Conservation (phyloP, 2,888 invertebrate species). For the Oithona nana region DNA sequence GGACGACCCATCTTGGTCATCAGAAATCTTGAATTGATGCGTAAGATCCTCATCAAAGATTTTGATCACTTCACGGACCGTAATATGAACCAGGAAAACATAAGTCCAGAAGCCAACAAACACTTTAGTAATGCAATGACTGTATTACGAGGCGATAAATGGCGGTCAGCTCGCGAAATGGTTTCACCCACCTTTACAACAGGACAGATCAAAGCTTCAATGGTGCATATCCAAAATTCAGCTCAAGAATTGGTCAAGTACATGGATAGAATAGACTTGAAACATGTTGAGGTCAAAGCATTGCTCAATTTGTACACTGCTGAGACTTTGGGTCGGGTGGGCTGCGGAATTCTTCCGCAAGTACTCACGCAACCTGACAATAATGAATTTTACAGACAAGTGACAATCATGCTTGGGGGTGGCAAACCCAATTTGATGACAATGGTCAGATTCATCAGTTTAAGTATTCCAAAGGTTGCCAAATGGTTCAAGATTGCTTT, state of each 20-base stretch:
- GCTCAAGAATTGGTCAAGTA: not conserved
- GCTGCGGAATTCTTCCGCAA: not conserved
- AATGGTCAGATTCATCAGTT: not conserved
- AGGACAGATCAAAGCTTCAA: not conserved
- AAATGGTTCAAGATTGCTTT: not conserved
- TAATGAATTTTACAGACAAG: not conserved
- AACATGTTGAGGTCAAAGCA: not conserved
- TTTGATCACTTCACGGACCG: constrained; percentile 1
- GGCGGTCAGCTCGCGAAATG: not conserved
- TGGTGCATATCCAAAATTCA: not conserved
- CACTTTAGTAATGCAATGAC: not conserved
- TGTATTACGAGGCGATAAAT: not conserved
- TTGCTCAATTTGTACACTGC: not conserved
- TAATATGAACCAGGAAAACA: not conserved
- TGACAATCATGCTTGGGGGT: not conserved
- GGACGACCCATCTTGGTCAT: not conserved
- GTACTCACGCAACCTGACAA: not conserved
- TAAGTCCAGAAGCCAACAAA: not conserved
- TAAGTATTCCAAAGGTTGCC: not conserved
- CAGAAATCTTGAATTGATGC: not conserved
- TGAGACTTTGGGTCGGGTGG: not conserved
- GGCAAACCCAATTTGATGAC: not conserved
- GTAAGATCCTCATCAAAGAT: not conserved
- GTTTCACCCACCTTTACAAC: not conserved
- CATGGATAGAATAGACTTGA: not conserved